Evolutionary conservation across 2,797 vertebrate genomes (phyloP).

Genomic region (Telmatherina bonti): DNA sequence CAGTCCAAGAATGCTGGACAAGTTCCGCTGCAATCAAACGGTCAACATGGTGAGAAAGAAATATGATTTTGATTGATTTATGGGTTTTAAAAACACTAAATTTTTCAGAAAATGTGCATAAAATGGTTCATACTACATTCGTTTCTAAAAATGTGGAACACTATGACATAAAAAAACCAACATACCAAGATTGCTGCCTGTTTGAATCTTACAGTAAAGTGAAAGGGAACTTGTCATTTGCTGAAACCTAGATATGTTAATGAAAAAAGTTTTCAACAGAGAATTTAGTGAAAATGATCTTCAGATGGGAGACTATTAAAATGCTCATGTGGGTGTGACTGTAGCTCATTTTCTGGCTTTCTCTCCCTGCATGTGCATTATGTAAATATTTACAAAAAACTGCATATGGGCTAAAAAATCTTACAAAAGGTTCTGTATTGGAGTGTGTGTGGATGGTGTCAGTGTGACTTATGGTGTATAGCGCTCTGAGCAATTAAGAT

Average conservation of each 20-base stretch:
- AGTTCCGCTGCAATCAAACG: conserved; percentile 81
- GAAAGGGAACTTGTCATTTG: neutral
- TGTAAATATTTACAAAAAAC: neutral
- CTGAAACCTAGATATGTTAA: neutral
- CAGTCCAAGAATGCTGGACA: conserved; percentile 80
- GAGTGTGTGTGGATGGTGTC: too few species aligned
- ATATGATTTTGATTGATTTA: neutral
- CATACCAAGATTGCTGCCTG: neutral
- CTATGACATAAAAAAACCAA: neutral
- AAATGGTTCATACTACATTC: neutral
- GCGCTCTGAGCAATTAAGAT: too few species aligned
- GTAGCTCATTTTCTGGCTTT: too few species aligned
- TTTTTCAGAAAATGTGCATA: neutral
- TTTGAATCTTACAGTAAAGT: neutral
- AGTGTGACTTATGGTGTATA: too few species aligned
- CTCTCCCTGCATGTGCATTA: neutral
- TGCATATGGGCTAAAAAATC: too few species aligned
- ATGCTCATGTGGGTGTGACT: neutral
- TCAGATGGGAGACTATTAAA: neutral
- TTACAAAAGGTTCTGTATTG: too few species aligned
- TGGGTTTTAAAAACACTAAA: neutral
- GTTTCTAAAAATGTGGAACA: neutral
- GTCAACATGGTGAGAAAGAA: conserved; percentile 71
- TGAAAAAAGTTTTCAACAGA: neutral
- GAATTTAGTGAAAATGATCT: neutral